These are phyloP conservation scores for Gryon sp. DNA, from an alignment of 1,140 invertebrate genomes.

Conservation along the genomic window DNA sequence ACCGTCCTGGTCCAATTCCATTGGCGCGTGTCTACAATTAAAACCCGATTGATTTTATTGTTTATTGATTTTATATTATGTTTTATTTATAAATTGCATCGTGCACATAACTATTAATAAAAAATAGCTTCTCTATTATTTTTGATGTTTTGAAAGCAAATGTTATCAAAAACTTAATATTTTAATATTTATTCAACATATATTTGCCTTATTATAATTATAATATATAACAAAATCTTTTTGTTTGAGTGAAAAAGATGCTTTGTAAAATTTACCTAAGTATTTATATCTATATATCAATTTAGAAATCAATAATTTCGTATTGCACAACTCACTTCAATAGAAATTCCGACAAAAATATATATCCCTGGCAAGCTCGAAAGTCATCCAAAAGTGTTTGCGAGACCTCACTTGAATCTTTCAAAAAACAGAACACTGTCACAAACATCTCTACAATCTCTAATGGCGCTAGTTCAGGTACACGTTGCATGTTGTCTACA, in stretches of 20 bases:
- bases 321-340: slow-evolving; percentile 92
- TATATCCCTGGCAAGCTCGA: slow-evolving; percentile 94
- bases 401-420: slow-evolving; percentile 98
- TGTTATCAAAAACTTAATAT: too few species aligned
- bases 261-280: neutral
- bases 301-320: too few species aligned
- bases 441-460: slow-evolving; percentile 99
- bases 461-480: slow-evolving; percentile 93
- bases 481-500: slow-evolving; percentile 97
- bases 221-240: too few species aligned
- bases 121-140: too few species aligned
- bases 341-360: slow-evolving; percentile 96
- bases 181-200: too few species aligned
- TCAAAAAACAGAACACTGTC: slow-evolving; percentile 98
- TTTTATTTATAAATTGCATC: slow-evolving; percentile 31
- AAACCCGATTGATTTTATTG: slow-evolving; percentile 29
- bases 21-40: slow-evolving; percentile 73
- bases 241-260: too few species aligned
- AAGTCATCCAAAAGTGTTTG: slow-evolving; percentile 97
- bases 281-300: too few species aligned
- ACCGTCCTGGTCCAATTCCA: slow-evolving; percentile 87
- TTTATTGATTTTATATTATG: slow-evolving; percentile 27
- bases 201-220: too few species aligned
- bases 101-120: too few species aligned
- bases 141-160: too few species aligned